These are phyloP conservation scores for Coendou prehensilis DNA, from an alignment of 2,797 vertebrate species.

Conservation along the genomic window DNA sequence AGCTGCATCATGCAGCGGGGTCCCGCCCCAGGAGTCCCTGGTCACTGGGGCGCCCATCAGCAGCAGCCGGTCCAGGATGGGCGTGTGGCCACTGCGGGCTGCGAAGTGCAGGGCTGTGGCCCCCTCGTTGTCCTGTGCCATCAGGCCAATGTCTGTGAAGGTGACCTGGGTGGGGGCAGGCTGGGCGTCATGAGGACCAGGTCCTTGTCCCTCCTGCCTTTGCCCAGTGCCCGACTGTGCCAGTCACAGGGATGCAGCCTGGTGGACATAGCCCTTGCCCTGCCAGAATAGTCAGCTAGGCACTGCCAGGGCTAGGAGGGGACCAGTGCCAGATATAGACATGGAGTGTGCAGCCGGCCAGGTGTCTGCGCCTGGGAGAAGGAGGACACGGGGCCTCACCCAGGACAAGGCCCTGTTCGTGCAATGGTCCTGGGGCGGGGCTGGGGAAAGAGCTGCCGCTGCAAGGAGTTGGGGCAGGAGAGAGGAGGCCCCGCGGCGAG, in stretches of 20 bases:
- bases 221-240: accelerated
- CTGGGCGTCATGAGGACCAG: not conserved
- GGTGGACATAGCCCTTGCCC: not conserved
- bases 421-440: not conserved
- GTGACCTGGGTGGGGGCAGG: constrained; percentile 87
- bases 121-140: constrained; percentile 91
- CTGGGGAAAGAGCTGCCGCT: too few relatives aligned
- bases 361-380: accelerated
- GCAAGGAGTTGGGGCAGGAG: not conserved
- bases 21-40: constrained; percentile 93
- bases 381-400: not conserved
- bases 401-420: accelerated
- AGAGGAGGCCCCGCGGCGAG: accelerated
- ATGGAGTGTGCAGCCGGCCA: accelerated
- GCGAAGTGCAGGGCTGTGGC: constrained; percentile 94
- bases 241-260: accelerated
- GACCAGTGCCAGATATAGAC: not conserved
- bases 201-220: not conserved
- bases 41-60: constrained; percentile 90
- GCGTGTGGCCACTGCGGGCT: constrained; percentile 92
- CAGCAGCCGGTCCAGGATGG: constrained; percentile 91
- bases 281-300: not conserved
- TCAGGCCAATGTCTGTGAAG: constrained; percentile 89
- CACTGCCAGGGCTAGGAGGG: not conserved
- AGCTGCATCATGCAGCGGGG: constrained; percentile 94